Evolutionary conservation across 1,140 invertebrate species (phyloP), one percentile per base, ranked within the genome.

Genomic region (Hypsibius dujardini): DNA sequence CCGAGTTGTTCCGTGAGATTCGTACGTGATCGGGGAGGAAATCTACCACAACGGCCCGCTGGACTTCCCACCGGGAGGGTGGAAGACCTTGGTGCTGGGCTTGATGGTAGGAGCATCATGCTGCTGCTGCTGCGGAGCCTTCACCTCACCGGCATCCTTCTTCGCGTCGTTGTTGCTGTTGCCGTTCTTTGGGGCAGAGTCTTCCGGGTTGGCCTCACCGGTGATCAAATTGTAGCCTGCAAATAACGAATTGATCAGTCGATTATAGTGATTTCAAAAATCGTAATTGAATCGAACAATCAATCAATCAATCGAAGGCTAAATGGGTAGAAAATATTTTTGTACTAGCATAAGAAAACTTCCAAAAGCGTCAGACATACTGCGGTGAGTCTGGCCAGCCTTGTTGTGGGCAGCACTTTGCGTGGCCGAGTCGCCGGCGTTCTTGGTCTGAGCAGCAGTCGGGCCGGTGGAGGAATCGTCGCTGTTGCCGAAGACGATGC

Each of bases 191-290:
- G 50, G n/a, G n/a, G 50, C 50, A n/a, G 7, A 7, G 7, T 7
- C 7, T 56, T 56, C 50, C n/a, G 7, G 7, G 7, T 56, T 7
- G 7, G 50, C n/a, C 50, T 56, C 50, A 7, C 50, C 50, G 7
- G 50, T 56, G n/a, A 56, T 56, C 50, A 56, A 56, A n/a, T 56
- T 56, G 50, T 56, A 56, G 50, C n/a, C 50, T 56, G n/a, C n/a
- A 56, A n/a, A 56, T n/a, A n/a, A n/a, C n/a, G n/a, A n/a, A n/a
- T n/a, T n/a, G n/a, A n/a, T n/a, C n/a, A n/a, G n/a, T n/a, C n/a
- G n/a, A n/a, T n/a, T n/a, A n/a, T n/a, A n/a, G n/a, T n/a, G n/a
- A n/a, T n/a, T n/a, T n/a, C n/a, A n/a, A n/a, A n/a, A n/a, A n/a
- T n/a, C n/a, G n/a, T n/a, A n/a, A n/a, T n/a, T n/a, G 50, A 56